phyloP scores from a whole-genome alignment of 2,113 vertebrate genomes.

The Brienomyrus brachyistius region DNA sequence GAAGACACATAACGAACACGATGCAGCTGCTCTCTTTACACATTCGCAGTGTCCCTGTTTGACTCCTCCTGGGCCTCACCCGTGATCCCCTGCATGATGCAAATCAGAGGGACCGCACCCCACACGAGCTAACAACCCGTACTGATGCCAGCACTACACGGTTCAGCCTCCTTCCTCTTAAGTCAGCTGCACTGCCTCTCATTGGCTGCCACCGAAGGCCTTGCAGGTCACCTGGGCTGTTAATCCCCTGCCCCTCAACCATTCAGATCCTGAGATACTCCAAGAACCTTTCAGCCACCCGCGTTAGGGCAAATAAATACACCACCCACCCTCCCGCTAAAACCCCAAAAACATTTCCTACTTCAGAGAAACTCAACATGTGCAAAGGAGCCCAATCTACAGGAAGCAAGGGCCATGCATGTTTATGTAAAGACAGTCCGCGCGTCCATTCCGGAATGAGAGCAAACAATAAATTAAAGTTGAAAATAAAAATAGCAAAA shows the following conservation, averaged over 20 bases:
- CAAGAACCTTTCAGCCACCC: slow-evolving; percentile 40
- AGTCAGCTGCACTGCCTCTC: slow-evolving; percentile 48
- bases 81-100: not conserved
- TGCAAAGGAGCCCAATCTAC: slow-evolving; percentile 68
- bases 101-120: not conserved
- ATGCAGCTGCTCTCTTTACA: not conserved
- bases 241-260: not conserved
- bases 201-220: slow-evolving; percentile 40
- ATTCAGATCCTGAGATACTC: slow-evolving; percentile 22
- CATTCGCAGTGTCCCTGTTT: not conserved
- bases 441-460: slow-evolving; percentile 61
- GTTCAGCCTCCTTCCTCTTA: not conserved
- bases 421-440: slow-evolving; percentile 34
- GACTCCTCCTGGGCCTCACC: not conserved
- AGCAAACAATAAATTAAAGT: slow-evolving; percentile 84
- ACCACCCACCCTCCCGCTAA: not conserved
- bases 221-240: not conserved
- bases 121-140: not conserved
- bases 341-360: slow-evolving; percentile 39
- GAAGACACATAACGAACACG: not conserved
- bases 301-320: slow-evolving; percentile 3
- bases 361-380: slow-evolving; percentile 59
- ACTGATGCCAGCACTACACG: not conserved
- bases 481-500: slow-evolving; percentile 55
- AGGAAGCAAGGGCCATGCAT: slow-evolving; percentile 53